Percentiles rank a stretch among this genome's conserved stretches.
Evolutionary conservation across 2,113 vertebrate genomes (phyloP).

Genomic region (Oostethus manadensis): DNA sequence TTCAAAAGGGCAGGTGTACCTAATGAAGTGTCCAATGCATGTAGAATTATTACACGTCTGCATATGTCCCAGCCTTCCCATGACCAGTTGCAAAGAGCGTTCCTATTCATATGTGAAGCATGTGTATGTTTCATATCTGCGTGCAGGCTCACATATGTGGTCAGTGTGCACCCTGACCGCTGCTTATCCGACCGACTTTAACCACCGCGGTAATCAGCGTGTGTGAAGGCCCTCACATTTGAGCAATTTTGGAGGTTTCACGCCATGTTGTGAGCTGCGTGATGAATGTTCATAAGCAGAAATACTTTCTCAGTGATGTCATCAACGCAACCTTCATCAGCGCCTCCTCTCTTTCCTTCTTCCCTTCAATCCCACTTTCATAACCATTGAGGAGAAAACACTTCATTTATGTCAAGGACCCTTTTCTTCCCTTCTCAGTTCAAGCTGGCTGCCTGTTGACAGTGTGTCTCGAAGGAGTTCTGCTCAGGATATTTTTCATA

Average conservation of each 20-base stretch:
- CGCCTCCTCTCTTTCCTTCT: constrained; percentile 4
- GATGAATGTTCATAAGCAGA: constrained; percentile 53
- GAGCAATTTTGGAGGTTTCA: constrained; percentile 42
- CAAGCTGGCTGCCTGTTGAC: constrained; percentile 70
- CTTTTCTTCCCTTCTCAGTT: constrained; percentile 66
- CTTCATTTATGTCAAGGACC: constrained; percentile 62
- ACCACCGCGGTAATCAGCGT: constrained; percentile 49
- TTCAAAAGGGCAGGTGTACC: background rate
- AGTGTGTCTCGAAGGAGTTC: constrained; percentile 73
- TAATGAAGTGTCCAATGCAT: background rate
- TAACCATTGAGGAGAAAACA: constrained; percentile 45
- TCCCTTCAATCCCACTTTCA: constrained; percentile 20
- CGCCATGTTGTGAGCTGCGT: constrained; percentile 47
- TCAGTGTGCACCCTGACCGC: constrained; percentile 52
- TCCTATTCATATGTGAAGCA: constrained; percentile 43
- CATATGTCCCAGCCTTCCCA: background rate
- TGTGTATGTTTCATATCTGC: constrained; percentile 27
- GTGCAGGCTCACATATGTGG: constrained; percentile 40
- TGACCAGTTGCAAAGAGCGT: constrained; percentile 16
- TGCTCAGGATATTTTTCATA: constrained; percentile 74
- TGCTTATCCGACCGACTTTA: constrained; percentile 49
- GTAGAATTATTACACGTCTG: background rate
- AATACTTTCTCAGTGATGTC: constrained; percentile 63
- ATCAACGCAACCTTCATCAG: constrained; percentile 44
- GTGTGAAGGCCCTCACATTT: constrained; percentile 56